Evolutionary conservation across 2,797 vertebrate genomes (phyloP), one percentile per base, ranked within the genome.

Genomic region (Sebastes trivittatus): DNA sequence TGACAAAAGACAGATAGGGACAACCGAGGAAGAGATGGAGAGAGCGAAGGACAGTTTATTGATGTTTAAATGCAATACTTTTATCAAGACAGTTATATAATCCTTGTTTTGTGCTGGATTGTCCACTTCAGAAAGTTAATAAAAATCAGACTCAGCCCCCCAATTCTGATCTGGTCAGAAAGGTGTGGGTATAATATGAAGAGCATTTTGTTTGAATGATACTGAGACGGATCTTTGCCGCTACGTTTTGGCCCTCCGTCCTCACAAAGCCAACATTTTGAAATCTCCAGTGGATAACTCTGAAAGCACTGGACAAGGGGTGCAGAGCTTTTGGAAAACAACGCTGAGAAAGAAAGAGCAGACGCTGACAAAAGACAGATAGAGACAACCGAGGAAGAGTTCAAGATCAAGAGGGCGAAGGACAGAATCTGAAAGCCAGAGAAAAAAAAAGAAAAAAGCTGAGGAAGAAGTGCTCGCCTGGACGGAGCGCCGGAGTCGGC

Each of bases 401-500:
- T 74, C 36, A 79, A 85, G 87, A 85, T 78, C 82, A 83, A 87
- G 72, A 55, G 80, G 81, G 75, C 6, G 25, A 58, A 70, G 66
- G 72, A 84, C 13, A 55, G 34, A 77, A 80, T 79, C 55, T 42
- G 59, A 87, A 77, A 76, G 74, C 61, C 54, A 27, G 18, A n/a
- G 11, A 29, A 30, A 49, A 52, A 52, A 32, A n/a, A 58, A 27
- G 55, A 18, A 46, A 76, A 78, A 34, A n/a, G 13, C 27, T 29
- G 71, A 46, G 68, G 76, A 69, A 63, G 36, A 77, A 85, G 79
- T 67, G 75, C 79, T 83, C 75, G 92, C 92, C 86, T 78, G 92
- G 92, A 88, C 93, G 87, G 87, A 82, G 86, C 54, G 81, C 90
- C 92, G 90, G 94, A 92, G 94, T 80, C n/a, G 92, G 89, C 94